A percentile compares a stretch with the other conserved stretches of the same genome.
These are phyloP conservation scores for Isaurus tuberculatus DNA, from an alignment of 92 coral and sea anemone genomes.

Conservation along the genomic window DNA sequence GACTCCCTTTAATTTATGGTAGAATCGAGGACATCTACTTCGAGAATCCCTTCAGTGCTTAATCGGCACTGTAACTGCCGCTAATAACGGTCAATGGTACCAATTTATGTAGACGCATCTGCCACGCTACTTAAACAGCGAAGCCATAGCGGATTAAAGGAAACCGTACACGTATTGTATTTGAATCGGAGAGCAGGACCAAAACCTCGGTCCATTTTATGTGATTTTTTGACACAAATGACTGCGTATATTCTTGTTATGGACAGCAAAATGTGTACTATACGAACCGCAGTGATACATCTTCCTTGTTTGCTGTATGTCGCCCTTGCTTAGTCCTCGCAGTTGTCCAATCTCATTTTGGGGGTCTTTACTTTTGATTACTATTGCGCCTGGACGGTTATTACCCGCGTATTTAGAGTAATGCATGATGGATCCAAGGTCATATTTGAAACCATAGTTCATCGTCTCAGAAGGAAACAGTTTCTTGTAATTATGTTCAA, in stretches of 20 bases:
- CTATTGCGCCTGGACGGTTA: slow-evolving; percentile 60
- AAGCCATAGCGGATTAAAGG: too few species aligned
- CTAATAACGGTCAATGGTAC: too few species aligned
- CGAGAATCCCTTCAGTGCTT: too few species aligned
- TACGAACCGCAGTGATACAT: slow-evolving; percentile 75
- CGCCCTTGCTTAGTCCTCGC: slow-evolving; percentile 69
- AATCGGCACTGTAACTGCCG: too few species aligned
- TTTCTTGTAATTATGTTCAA: slow-evolving; percentile 17
- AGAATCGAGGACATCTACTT: too few species aligned
- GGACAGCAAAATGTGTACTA: neutral
- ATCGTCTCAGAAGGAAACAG: slow-evolving; percentile 2
- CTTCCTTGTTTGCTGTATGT: slow-evolving; percentile 66
- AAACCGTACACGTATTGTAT: too few species aligned
- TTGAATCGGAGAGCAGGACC: too few species aligned
- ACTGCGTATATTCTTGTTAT: neutral
- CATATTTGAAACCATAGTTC: slow-evolving; percentile 59
- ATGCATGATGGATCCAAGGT: slow-evolving; percentile 84
- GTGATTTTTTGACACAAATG: neutral
- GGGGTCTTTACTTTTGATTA: slow-evolving; percentile 48
- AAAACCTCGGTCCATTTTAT: neutral
- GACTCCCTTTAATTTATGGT: too few species aligned
- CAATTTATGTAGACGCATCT: too few species aligned
- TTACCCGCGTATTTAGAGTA: slow-evolving; percentile 77
- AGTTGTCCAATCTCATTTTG: slow-evolving; percentile 69
- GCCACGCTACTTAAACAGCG: too few species aligned